Percentiles rank a stretch among this genome's conserved stretches.
These are phyloP conservation scores for Numenius phaeopus DNA, from an alignment of 2,797 vertebrate genomes.

Conservation along the genomic window DNA sequence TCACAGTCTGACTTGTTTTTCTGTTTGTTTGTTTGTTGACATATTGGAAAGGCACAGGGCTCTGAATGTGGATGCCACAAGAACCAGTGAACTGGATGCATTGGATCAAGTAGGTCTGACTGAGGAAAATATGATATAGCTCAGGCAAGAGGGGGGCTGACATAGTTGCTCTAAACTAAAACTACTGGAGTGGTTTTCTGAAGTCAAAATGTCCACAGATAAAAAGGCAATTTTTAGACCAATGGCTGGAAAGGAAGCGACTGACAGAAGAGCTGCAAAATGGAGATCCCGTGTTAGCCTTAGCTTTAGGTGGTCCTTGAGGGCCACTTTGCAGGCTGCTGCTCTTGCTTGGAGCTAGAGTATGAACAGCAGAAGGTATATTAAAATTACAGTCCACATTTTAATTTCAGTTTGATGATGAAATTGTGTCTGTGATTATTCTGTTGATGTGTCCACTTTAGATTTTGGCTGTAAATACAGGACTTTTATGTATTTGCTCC, in stretches of 20 bases:
- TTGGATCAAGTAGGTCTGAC: conserved; percentile 8
- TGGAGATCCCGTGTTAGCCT: neutral
- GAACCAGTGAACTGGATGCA: neutral
- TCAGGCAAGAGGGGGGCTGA: neutral
- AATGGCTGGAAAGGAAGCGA: neutral
- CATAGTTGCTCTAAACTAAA: conserved; percentile 4
- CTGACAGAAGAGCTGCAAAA: neutral
- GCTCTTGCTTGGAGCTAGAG: neutral
- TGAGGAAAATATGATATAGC: neutral
- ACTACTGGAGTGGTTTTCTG: neutral
- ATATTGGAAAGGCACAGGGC: neutral
- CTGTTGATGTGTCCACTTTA: neutral
- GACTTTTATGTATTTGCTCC: neutral
- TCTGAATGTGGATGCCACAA: conserved; percentile 1
- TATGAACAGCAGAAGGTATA: neutral
- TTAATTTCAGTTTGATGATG: neutral
- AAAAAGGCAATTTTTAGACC: conserved; percentile 11
- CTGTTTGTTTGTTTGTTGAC: neutral
- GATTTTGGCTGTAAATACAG: neutral
- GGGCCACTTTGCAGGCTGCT: neutral
- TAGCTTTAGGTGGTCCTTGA: neutral
- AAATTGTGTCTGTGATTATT: neutral
- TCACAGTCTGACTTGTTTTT: neutral
- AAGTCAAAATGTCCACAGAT: conserved; percentile 15
- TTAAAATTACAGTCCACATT: neutral